Percentiles rank a stretch among this genome's conserved stretches.
These are phyloP conservation scores for Characodon lateralis DNA, from an alignment of 2,797 vertebrate species.

Conservation along the genomic window DNA sequence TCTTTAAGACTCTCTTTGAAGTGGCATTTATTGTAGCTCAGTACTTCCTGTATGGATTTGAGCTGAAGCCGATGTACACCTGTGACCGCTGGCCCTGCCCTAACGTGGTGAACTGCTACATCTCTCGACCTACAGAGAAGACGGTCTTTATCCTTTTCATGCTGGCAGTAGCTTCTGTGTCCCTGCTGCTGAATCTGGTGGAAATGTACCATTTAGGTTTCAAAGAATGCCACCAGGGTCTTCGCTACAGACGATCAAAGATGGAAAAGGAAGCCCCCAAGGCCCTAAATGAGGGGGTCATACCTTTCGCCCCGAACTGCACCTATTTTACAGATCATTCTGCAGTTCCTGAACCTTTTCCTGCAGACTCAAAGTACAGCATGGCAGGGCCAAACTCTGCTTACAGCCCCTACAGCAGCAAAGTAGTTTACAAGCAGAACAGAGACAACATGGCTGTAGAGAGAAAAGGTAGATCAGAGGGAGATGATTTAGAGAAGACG, in stretches of 20 bases:
- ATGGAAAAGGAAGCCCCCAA: conserved; percentile 44
- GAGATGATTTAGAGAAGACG: conserved; percentile 58
- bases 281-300: conserved; percentile 53
- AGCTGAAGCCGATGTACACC: conserved; percentile 88
- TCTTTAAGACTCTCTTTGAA: conserved; percentile 91
- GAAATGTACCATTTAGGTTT: conserved; percentile 89
- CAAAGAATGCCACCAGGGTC: conserved; percentile 82
- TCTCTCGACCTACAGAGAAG: conserved; percentile 90
- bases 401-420: conserved; percentile 78
- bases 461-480: conserved; percentile 75
- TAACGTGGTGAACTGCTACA: conserved; percentile 90
- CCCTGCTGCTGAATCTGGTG: conserved; percentile 88
- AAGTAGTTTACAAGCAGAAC: conserved; percentile 82
- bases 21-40: conserved; percentile 90
- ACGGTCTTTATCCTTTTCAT: conserved; percentile 92
- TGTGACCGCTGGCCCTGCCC: conserved; percentile 89
- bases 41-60: conserved; percentile 87
- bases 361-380: conserved; percentile 72
- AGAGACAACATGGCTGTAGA: conserved; percentile 85
- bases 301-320: conserved; percentile 77
- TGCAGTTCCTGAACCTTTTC: conserved; percentile 62
- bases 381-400: conserved; percentile 70
- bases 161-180: conserved; percentile 86
- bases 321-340: conserved; percentile 73
- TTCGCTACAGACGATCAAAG: conserved; percentile 66